Conservation (phyloP, 92 coral and sea anemone genomes). For the Phenganax marumi region DNA sequence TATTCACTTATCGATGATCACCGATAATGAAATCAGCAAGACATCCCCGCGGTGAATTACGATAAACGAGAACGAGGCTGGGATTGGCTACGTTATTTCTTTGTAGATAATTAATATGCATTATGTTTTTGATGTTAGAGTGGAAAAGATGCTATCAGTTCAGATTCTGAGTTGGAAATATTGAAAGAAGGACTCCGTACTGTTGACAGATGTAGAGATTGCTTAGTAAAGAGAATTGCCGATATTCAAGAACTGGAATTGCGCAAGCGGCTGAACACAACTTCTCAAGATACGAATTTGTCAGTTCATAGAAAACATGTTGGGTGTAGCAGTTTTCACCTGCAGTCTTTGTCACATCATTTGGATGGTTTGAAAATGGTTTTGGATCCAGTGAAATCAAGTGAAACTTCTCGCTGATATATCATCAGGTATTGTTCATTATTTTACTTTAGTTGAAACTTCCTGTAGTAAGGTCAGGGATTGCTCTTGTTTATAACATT, state of each 20-base stretch:
- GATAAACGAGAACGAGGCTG: too few species aligned
- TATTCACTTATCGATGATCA: too few species aligned
- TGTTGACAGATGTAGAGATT: slow-evolving; percentile 85
- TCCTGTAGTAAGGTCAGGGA: too few species aligned
- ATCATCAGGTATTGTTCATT: neutral
- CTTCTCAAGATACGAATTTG: slow-evolving; percentile 59
- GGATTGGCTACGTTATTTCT: too few species aligned
- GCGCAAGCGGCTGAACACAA: slow-evolving; percentile 66
- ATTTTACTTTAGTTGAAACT: too few species aligned
- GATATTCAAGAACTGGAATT: slow-evolving; percentile 90
- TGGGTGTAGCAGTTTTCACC: neutral
- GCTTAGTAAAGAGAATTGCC: slow-evolving; percentile 92
- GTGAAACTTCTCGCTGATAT: neutral
- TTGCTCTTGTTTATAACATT: too few species aligned
- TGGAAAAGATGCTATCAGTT: slow-evolving; percentile 64
- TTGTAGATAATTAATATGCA: too few species aligned
- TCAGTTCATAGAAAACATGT: neutral
- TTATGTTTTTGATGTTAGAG: slow-evolving; percentile 2
- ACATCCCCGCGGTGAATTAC: too few species aligned
- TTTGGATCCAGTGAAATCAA: slow-evolving; percentile 8
- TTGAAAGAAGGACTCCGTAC: slow-evolving; percentile 72
- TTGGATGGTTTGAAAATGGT: neutral
- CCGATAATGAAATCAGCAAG: too few species aligned
- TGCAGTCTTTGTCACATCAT: neutral
- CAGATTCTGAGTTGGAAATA: slow-evolving; percentile 67